A percentile compares a stretch with the other conserved stretches of the same genome.
These are phyloP conservation scores for Nomada ruficornis DNA, from an alignment of 2,888 invertebrate species.

Conservation along the genomic window DNA sequence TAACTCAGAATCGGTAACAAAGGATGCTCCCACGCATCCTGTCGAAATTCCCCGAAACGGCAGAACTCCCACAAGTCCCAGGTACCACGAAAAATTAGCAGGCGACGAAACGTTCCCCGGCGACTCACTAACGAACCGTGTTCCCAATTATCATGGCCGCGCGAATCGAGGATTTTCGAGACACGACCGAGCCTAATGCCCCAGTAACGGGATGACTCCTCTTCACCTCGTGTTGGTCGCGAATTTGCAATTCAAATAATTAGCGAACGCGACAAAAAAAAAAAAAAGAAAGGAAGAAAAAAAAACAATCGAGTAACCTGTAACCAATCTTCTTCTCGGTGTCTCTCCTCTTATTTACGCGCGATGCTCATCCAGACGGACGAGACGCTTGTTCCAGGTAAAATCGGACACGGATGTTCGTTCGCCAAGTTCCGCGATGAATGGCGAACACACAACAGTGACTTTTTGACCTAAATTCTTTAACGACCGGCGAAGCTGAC, in stretches of 20 bases:
- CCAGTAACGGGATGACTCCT: slow-evolving; percentile 77
- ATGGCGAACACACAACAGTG: slow-evolving; percentile 74
- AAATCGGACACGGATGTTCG: slow-evolving; percentile 57
- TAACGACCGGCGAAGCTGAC: slow-evolving; percentile 76
- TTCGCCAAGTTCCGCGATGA: slow-evolving; percentile 65
- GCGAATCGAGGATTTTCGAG: slow-evolving; percentile 55
- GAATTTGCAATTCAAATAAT: slow-evolving; percentile 81
- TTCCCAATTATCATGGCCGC: slow-evolving; percentile 49
- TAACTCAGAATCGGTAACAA: not conserved
- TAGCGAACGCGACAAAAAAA: slow-evolving; percentile 62
- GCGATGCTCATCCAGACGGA: not conserved
- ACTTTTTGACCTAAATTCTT: slow-evolving; percentile 84
- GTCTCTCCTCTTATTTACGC: not conserved
- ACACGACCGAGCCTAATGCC: slow-evolving; percentile 76
- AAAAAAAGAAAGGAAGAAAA: too few relatives aligned
- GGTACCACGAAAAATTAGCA: slow-evolving; percentile 16
- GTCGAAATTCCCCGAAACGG: not conserved
- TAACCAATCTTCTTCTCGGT: not conserved
- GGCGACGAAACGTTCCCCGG: not conserved
- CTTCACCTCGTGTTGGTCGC: slow-evolving; percentile 52
- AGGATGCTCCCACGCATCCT: not conserved
- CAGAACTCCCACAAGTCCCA: not conserved
- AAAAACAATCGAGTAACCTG: not conserved
- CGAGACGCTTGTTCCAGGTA: slow-evolving; percentile 22
- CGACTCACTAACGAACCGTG: slow-evolving; percentile 15